These are phyloP conservation scores for sheep (Ovis aries) DNA, from an alignment of 2,113 vertebrate genomes.

Conservation along the genomic window ARS-UI_Ramb_v3.0 NC_056058.1:57158501-57159000, in stretches of 20 bases:
- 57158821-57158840: not conserved
- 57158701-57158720: not conserved
- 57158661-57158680: not conserved
- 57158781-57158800: not conserved
- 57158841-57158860: not conserved
- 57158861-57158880: not conserved
- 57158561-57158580: not conserved
- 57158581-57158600: not conserved
- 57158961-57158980: not conserved
- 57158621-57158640: not conserved
- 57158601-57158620: not conserved
- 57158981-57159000: not conserved
- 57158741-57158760: not conserved
- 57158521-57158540: not conserved
- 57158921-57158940: not conserved
- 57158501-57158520: not conserved
- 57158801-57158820: not conserved
- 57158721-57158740: not conserved
- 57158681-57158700: not conserved
- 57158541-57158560: not conserved
- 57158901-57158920: not conserved
- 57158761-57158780: not conserved
- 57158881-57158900: not conserved
- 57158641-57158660: not conserved
- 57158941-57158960: not conserved